Evolutionary conservation across 2,888 invertebrate genomes (phyloP).

Genomic region (Drosophila emarginata): DNA sequence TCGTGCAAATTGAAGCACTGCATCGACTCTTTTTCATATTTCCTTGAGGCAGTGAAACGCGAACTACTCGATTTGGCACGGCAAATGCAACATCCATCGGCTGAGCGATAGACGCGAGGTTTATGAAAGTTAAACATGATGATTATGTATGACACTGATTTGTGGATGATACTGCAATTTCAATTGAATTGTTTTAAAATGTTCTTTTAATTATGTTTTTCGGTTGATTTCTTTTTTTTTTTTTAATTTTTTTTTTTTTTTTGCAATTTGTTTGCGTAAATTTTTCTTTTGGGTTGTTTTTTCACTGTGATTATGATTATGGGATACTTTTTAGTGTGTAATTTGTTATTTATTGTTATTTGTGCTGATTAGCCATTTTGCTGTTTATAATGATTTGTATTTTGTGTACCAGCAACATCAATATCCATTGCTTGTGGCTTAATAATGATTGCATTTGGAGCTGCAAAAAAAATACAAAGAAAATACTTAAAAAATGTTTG

Average conservation of each 20-base stretch:
- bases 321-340: background rate
- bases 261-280: background rate
- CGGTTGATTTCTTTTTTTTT: too few relatives aligned
- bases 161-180: background rate
- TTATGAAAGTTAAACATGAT: slow-evolving; percentile 93
- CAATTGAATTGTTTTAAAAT: slow-evolving; percentile 12
- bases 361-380: slow-evolving; percentile 15
- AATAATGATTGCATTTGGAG: slow-evolving; percentile 1
- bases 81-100: slow-evolving; percentile 93
- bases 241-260: background rate
- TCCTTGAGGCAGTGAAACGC: slow-evolving; percentile 91
- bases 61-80: slow-evolving; percentile 94
- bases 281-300: background rate
- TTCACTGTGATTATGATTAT: background rate
- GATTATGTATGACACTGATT: background rate
- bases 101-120: slow-evolving; percentile 92
- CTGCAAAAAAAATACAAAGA: background rate
- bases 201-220: slow-evolving; percentile 4
- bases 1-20: slow-evolving; percentile 90
- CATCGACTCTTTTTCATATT: slow-evolving; percentile 91
- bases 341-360: slow-evolving; percentile 19
- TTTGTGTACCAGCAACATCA: background rate
- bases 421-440: background rate
- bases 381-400: background rate
- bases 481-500: background rate